Base-by-base conservation (phyloP, 2,113 vertebrate genomes). In the Bubo scandiacus region DNA sequence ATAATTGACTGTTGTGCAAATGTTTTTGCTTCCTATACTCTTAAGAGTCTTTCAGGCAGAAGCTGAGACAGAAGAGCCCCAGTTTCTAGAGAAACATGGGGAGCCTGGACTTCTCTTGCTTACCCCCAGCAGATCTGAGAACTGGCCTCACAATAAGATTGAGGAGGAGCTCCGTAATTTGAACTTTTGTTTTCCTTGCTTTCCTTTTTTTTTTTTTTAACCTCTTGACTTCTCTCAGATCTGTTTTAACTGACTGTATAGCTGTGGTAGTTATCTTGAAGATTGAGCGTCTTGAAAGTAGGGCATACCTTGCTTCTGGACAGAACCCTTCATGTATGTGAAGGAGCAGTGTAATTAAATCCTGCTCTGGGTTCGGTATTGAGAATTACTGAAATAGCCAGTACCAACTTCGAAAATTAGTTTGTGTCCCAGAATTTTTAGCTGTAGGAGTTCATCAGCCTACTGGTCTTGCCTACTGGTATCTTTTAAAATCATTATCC, bases 311-410 rank as follows among this genome's bases (percentile, higher is more conserved):
- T 52, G 45, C 43, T 79, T 29, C 68, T 81, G 52, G 75, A 22
- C 71, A 81, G 63, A 83, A 5, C 21, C 5, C 34, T 78, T 49
- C 1, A 3, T 66, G 20, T 30, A 2, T 11, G 32, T 23, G 62
- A 59, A 92, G 57, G 40, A 86, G 68, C 63, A 61, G 16, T 1
- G 0, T 16, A 34, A 61, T 81, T 67, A 61, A 73, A 74, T 42
- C 55, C 19, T 0, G 0, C 34, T 89, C 25, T 0, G 1, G n/a
- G 23, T 55, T 75, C 21, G 13, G 12, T 29, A 12, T 3, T 71
- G 57, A 72, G 70, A 81, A 55, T 78, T 86, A 42, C 40, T 78
- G 72, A 47, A 84, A 23, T 17, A 59, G 17, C 23, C 26, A 12
- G 26, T 20, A 47, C 38, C 26, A 57, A 5, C 59, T 88, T 40